Evolutionary conservation across 2,888 invertebrate species (phyloP).

Genomic region (Seira ritae): DNA sequence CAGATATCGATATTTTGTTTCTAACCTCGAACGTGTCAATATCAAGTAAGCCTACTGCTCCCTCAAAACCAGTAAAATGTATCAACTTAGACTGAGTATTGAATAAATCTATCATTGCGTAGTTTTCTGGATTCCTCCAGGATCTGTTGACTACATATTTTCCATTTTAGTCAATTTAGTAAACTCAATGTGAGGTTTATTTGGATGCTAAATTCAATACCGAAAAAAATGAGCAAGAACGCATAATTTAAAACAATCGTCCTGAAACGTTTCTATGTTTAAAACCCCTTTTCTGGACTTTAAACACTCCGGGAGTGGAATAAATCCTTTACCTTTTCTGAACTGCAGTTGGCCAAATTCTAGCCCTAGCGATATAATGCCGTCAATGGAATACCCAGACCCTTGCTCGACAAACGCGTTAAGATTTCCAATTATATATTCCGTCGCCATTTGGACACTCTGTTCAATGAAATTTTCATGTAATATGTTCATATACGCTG

Average conservation of each 20-base stretch:
- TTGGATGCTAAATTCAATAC: background rate
- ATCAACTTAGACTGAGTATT: background rate
- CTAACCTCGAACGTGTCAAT: background rate
- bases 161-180: background rate
- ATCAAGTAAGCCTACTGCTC: background rate
- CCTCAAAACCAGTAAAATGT: constrained; percentile 19
- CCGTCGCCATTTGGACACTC: background rate
- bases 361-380: background rate
- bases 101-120: background rate
- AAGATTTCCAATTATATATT: background rate
- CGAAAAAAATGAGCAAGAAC: background rate
- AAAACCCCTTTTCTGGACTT: background rate
- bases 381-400: background rate
- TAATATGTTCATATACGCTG: no score
- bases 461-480: no score
- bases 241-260: constrained; percentile 28
- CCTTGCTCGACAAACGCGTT: background rate
- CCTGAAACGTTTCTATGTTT: background rate
- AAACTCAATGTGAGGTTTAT: background rate
- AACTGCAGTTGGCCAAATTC: background rate
- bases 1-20: constrained; percentile 8
- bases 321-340: background rate
- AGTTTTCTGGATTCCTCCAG: background rate
- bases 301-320: background rate
- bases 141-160: background rate